Evolutionary conservation across 2,113 vertebrate species (phyloP).

Genomic region (Ceratotherium simum): DNA sequence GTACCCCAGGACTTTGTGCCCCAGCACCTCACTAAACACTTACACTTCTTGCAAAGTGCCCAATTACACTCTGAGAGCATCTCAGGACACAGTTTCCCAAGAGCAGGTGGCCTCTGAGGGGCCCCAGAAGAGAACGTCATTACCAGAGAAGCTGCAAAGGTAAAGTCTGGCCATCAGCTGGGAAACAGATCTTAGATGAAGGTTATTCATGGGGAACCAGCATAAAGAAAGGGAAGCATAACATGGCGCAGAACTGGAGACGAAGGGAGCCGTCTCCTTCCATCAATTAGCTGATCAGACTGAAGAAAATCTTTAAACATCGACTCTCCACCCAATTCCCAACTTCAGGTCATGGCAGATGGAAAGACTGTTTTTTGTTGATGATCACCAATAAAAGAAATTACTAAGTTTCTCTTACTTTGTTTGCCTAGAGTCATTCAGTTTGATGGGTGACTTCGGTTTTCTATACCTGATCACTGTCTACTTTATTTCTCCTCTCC

Average conservation of each 20-base stretch:
- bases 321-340: background rate
- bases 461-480: background rate
- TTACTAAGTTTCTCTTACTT: background rate
- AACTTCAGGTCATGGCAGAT: background rate
- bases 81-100: background rate
- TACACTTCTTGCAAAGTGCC: background rate
- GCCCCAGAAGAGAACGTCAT: background rate
- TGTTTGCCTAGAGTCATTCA: background rate
- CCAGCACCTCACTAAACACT: background rate
- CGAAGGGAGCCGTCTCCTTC: background rate
- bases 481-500: background rate
- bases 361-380: background rate
- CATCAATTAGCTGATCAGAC: background rate
- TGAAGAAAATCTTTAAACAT: background rate
- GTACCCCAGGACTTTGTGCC: background rate
- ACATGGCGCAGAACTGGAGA: background rate
- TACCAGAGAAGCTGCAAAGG: background rate
- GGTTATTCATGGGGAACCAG: background rate
- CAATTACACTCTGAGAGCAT: rapidly evolving
- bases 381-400: background rate
- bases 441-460: background rate
- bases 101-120: background rate
- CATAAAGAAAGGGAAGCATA: background rate
- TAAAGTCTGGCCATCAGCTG: background rate
- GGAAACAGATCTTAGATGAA: background rate